Conservation (phyloP, 2,113 vertebrate genomes). For the Engraulis encrasicolus region DNA sequence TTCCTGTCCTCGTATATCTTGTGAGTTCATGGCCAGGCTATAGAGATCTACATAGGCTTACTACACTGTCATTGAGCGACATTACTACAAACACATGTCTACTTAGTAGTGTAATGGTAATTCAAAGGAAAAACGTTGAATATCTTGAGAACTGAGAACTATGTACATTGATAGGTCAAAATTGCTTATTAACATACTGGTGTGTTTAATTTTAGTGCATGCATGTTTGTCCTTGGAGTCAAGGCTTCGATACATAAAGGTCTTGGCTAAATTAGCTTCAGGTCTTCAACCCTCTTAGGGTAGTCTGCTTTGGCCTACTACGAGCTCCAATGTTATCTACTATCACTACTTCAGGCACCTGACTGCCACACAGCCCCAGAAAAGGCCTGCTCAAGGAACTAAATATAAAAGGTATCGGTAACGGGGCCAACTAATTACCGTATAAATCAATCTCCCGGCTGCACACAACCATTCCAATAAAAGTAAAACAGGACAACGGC, state of each 20-base stretch:
- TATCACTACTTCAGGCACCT: not conserved
- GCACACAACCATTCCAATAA: not conserved
- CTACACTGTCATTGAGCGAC: too few relatives aligned
- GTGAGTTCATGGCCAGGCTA: not conserved
- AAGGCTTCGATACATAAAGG: not conserved
- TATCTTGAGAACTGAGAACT: too few relatives aligned
- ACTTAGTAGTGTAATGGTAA: too few relatives aligned
- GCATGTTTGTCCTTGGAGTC: too few relatives aligned
- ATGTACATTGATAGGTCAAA: too few relatives aligned
- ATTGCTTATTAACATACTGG: too few relatives aligned
- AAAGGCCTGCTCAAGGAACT: not conserved
- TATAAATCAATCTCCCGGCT: slow-evolving; percentile 9
- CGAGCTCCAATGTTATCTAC: not conserved
- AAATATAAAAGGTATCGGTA: slow-evolving; percentile 13
- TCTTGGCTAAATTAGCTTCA: not conserved
- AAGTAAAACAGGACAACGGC: not conserved
- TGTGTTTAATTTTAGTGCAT: too few relatives aligned
- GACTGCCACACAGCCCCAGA: not conserved
- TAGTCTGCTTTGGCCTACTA: not conserved
- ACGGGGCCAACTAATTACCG: not conserved
- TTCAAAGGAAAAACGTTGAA: too few relatives aligned
- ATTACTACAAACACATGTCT: too few relatives aligned
- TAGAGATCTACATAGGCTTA: not conserved
- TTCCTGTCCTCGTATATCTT: not conserved
- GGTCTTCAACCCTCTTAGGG: not conserved